Conservation (phyloP, 2,888 invertebrate genomes). For the Cynaeus angustus region DNA sequence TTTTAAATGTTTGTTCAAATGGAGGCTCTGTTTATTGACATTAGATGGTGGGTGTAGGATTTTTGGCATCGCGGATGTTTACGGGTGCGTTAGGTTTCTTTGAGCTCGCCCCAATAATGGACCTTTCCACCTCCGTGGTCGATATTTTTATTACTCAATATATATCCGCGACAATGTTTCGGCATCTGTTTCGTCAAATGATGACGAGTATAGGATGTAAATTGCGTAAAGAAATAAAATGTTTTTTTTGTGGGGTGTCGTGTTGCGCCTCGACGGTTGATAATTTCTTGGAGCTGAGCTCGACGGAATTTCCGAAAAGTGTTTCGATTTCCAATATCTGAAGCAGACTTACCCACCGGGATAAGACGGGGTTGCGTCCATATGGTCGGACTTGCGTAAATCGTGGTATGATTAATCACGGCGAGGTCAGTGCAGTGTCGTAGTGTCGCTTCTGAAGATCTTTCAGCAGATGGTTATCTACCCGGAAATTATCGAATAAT, state of each 20-base stretch:
- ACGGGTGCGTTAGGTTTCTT: background rate
- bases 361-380: constrained; percentile 16
- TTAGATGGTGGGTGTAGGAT: background rate
- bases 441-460: constrained; percentile 14
- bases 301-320: constrained; percentile 22
- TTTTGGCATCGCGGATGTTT: constrained; percentile 6
- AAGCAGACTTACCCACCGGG: constrained; percentile 9
- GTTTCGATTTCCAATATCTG: constrained; percentile 38
- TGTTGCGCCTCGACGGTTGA: constrained; percentile 12
- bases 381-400: constrained; percentile 2
- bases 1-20: no score
- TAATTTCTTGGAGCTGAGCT: constrained; percentile 23
- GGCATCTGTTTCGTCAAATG: constrained; percentile 17
- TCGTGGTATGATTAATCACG: constrained; percentile 24
- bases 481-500: constrained; percentile 48
- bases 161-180: background rate
- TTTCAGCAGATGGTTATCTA: constrained; percentile 10
- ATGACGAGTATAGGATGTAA: constrained; percentile 26
- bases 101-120: constrained; percentile 16
- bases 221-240: constrained; percentile 19
- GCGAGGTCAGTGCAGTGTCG: constrained; percentile 35
- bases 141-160: constrained; percentile 15
- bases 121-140: constrained; percentile 18
- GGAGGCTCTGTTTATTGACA: no score
- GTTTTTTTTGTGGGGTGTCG: constrained; percentile 13